These are phyloP conservation scores for Hetaerina americana DNA, from an alignment of 1,140 invertebrate genomes.

Conservation along the genomic window DNA sequence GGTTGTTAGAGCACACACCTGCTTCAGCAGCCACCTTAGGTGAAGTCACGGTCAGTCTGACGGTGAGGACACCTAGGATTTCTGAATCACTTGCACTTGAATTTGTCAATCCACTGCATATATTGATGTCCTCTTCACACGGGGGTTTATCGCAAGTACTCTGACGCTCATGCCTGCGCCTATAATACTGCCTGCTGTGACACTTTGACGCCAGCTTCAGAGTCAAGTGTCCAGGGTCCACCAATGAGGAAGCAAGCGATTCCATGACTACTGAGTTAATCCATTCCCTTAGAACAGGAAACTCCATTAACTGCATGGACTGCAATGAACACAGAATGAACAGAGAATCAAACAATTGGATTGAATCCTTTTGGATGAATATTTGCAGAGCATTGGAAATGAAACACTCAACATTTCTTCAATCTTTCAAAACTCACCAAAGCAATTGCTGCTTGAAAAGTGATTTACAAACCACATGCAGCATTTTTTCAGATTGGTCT, in stretches of 20 bases:
- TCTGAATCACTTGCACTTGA: neutral
- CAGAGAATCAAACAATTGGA: too few species aligned
- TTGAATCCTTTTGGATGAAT: too few species aligned
- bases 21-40: neutral
- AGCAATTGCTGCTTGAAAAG: too few species aligned
- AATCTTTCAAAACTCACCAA: too few species aligned
- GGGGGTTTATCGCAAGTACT: neutral
- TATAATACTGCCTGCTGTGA: neutral
- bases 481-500: too few species aligned
- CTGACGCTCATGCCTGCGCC: neutral
- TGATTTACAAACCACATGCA: too few species aligned
- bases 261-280: constrained; percentile 40
- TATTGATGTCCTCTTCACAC: neutral
- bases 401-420: too few species aligned
- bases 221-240: constrained; percentile 38
- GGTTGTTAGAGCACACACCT: too few species aligned
- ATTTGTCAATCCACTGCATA: neutral
- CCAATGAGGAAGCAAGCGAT: constrained; percentile 37
- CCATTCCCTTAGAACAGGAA: constrained; percentile 42
- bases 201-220: constrained; percentile 25
- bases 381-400: too few species aligned
- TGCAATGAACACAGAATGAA: constrained; percentile 14
- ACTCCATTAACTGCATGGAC: constrained; percentile 39
- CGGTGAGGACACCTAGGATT: neutral
- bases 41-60: neutral